A percentile compares a stretch with the other conserved stretches of the same genome.
These are phyloP conservation scores for Drosophila pectinifera DNA, from an alignment of 1,140 invertebrate genomes.

Conservation along the genomic window DNA sequence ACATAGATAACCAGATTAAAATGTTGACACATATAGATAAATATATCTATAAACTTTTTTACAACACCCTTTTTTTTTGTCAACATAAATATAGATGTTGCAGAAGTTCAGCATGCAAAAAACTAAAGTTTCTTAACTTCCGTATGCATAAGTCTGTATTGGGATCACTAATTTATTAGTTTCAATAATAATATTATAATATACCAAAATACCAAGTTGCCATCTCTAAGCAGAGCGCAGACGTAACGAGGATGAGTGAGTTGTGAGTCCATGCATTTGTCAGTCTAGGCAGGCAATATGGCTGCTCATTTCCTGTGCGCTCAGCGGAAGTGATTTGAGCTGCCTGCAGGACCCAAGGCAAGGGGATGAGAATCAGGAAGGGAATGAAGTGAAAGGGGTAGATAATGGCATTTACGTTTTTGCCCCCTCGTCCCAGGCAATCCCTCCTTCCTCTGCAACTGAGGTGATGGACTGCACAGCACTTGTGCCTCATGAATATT, in stretches of 20 bases:
- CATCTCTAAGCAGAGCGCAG: slow-evolving; percentile 4
- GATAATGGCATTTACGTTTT: slow-evolving; percentile 9
- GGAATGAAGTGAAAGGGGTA: not conserved
- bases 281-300: slow-evolving; percentile 63
- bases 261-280: slow-evolving; percentile 40
- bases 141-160: no score
- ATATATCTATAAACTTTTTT: no score
- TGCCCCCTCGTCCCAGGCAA: not conserved
- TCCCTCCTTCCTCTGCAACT: no score
- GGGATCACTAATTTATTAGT: no score
- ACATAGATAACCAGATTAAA: no score
- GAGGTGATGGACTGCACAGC: slow-evolving; percentile 39
- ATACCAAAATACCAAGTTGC: no score
- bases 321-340: slow-evolving; percentile 66
- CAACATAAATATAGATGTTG: no score
- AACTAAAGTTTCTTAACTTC: no score
- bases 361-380: not conserved
- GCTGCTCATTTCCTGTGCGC: slow-evolving; percentile 68
- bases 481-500: slow-evolving; percentile 43
- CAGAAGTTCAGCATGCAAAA: no score
- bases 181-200: no score
- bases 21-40: no score
- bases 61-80: no score
- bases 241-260: slow-evolving; percentile 3
- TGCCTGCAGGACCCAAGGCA: slow-evolving; percentile 36